These are phyloP conservation scores for Eretmochelys imbricata DNA, from an alignment of 2,113 vertebrate genomes.

Conservation along the genomic window DNA sequence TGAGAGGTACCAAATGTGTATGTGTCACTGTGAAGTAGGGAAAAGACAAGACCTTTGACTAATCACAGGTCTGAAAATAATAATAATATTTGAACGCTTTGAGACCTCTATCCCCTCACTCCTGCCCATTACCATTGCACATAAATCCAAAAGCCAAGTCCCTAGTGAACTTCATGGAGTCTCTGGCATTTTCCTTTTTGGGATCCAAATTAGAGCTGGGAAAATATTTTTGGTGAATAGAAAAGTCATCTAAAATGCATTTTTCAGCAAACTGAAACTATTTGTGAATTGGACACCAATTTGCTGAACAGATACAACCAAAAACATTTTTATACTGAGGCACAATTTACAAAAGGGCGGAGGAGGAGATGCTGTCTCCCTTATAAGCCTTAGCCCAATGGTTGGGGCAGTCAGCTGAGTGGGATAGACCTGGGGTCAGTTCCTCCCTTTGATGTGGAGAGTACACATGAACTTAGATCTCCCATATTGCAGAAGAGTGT, in stretches of 20 bases:
- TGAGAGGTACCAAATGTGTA: slow-evolving; percentile 39
- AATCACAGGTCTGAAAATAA: slow-evolving; percentile 22
- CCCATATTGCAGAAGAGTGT: too few species aligned
- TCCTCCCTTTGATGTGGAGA: too few species aligned
- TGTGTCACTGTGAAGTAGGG: slow-evolving; percentile 40
- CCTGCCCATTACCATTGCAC: background rate
- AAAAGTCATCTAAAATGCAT: background rate
- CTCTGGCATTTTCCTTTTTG: background rate
- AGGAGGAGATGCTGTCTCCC: too few species aligned
- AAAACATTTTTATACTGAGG: too few species aligned
- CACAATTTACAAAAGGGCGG: too few species aligned
- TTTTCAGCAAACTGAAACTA: too few species aligned
- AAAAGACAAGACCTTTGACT: slow-evolving; percentile 31
- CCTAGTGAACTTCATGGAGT: background rate
- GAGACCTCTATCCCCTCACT: background rate
- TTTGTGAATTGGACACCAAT: too few species aligned
- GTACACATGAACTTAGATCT: too few species aligned
- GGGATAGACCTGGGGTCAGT: too few species aligned
- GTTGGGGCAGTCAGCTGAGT: too few species aligned
- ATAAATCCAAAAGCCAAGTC: background rate
- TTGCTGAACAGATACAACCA: too few species aligned
- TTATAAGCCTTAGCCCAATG: too few species aligned
- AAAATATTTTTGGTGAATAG: background rate
- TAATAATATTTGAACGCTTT: background rate
- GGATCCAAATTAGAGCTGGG: background rate